Evolutionary conservation across 2,113 vertebrate species (phyloP), one percentile per base, ranked within the genome.

Genomic region (Mustelus asterias): DNA sequence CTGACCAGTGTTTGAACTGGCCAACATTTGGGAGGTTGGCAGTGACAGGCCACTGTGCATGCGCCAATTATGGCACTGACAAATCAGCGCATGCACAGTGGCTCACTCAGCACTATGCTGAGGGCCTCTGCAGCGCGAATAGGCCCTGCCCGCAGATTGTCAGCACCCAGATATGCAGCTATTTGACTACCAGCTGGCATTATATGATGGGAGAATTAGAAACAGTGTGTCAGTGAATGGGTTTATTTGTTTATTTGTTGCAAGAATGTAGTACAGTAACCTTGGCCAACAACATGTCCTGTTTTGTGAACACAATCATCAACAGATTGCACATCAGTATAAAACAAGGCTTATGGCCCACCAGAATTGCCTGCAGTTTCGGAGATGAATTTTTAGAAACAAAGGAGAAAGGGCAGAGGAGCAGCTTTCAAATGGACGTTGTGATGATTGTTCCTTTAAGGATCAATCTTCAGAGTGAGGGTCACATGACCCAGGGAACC

Each of bases 221-320:
- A 72, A 95, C 41, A 48, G 37, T 14, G 65, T 26, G 33, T 95
- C 67, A 76, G 4, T 54, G 67, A 95, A 72, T 95, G 16, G 67
- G 6, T 72, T 95, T 94, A 94, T 94, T 94, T 94, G 93, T 70
- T 95, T 72, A 54, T 95, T 95, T 54, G 26, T 33, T 72, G 10
- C 44, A 72, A 54, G 54, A 10, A n/a, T 95, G 44, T 95, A 69
- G 37, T 95, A 76, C 37, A 10, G 14, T 33, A 95, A 41, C 24
- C 48, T 95, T 95, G 69, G 41, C 94, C 67, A 95, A 54, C 10
- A 94, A 29, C 41, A 54, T 13, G 70, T 76, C 14, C 69, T 41
- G 20, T 48, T 70, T 95, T 72, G 54, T 95, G 65, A 95, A 76
- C 37, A 33, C 69, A 95, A 95, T 95, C 72, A 95, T 33, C 94